Base-by-base conservation (phyloP, 2,113 vertebrate genomes). In the Raja brachyura region DNA sequence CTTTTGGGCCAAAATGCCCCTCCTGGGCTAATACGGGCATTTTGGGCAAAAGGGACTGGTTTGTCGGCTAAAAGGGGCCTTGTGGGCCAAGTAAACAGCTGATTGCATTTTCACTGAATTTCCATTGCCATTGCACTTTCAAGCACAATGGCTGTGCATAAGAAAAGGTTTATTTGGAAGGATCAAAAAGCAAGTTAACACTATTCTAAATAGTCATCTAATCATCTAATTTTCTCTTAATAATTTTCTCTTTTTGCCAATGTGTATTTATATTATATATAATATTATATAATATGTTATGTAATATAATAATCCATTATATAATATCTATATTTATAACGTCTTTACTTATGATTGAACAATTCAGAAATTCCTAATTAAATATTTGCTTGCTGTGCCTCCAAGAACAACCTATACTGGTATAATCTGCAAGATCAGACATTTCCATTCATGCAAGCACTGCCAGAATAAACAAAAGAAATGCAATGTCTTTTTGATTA, bases 401-500 rank as follows among this genome's bases (percentile, higher is more conserved):
- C 48, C 90, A 73, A 48, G 25, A 33, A 54, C 18, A 73, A 92
- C 33, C 4, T 54, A 54, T 39, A 92, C 20, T 54, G 90, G 39
- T 22, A 68, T 31, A 39, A 73, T 18, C 39, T 39, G 73, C 90
- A 92, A 9, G 66, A 54, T 48, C 48, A 92, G 48, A 22, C 66
- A 48, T 73, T 92, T 92, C 33, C 48, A 92, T 92, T 73, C 68
- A 73, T 54, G 90, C 90, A 92, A 28, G 39, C 25, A 14, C 66
- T 20, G 20, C 18, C 66, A 73, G 90, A 25, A 92, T 92, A 73
- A 92, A 73, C 20, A 20, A 39, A 70, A 90, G 22, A 5, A 54
- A 48, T 68, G 86, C 86, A 92, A 73, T 16, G 20, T 54, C 66
- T 92, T 92, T 92, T 92, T 48, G 16, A 92, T 92, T 48, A 74